Conservation (phyloP, 2,113 vertebrate genomes). For the Hypomesus transpacificus region DNA sequence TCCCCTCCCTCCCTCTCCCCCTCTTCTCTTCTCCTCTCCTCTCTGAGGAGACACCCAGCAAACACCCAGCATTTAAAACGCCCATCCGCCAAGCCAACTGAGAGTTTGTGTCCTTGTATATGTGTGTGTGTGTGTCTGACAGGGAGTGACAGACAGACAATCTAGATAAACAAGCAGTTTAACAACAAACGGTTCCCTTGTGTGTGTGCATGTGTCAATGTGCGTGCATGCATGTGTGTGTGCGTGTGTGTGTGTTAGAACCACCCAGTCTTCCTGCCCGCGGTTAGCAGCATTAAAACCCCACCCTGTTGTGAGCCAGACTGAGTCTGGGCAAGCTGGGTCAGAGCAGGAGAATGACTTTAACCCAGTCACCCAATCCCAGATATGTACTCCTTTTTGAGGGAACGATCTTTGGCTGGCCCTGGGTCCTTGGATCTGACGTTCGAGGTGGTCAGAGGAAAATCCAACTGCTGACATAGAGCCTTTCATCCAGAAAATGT, state of each 20-base stretch:
- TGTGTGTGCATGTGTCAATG: conserved; percentile 29
- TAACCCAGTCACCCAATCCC: conserved; percentile 20
- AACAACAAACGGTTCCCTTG: conserved; percentile 43
- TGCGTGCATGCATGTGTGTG: conserved; percentile 15
- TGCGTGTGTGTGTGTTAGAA: conserved; percentile 22
- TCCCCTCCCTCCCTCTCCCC: conserved; percentile 56
- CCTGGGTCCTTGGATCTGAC: conserved; percentile 44
- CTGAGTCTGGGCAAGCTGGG: conserved; percentile 21
- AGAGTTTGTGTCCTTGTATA: neutral
- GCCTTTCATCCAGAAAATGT: conserved; percentile 45
- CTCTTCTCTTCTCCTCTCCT: conserved; percentile 41
- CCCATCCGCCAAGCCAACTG: conserved; percentile 45
- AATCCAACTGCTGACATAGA: conserved; percentile 16
- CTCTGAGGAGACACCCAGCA: conserved; percentile 20
- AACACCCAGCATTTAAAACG: conserved; percentile 47
- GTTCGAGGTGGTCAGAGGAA: conserved; percentile 17
- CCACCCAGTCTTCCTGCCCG: conserved; percentile 52
- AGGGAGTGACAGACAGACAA: conserved; percentile 44
- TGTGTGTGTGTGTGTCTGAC: conserved; percentile 35
- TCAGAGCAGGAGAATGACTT: conserved; percentile 1
- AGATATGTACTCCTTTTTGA: conserved; percentile 53
- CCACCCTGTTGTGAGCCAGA: conserved; percentile 56
- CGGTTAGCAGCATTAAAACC: conserved; percentile 55
- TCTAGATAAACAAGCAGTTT: conserved; percentile 53
- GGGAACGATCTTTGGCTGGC: conserved; percentile 25